Base-by-base conservation (phyloP, 2,113 vertebrate genomes). In the Prunella himalayana region DNA sequence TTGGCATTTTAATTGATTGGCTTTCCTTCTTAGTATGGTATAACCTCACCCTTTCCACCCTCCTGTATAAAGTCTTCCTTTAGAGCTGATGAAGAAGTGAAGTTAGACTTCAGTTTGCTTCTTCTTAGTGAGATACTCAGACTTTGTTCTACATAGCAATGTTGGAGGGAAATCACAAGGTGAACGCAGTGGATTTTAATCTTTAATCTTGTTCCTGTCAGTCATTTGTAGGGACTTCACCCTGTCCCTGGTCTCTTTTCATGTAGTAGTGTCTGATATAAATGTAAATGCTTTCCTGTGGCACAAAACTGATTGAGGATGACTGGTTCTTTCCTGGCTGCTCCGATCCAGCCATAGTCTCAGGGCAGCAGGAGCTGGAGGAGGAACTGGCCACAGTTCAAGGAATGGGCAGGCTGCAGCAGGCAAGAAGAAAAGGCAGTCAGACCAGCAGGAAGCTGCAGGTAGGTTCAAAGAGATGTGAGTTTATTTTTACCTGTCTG, bases 281-380 rank as follows among this genome's bases (percentile, higher is more conserved):
- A 94, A 92, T 96, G 94, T 96, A 94, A 95, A 84, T 97, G 95
- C 94, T 98, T 97, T 97, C 99, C 98, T 99, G 99, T 99, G 99
- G 99, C 99, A 99, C 99, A 99, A 99, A 99, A 99, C 99, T 99
- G 99, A 99, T 99, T 98, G 99, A 99, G 99, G 99, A 99, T 99
- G 99, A 99, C 99, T 99, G 99, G 99, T 99, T 99, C 99, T 99
- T 99, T 99, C 99, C 99, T 98, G 99, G 99, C 99, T 99, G 98
- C 99, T 99, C 99, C 97, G 98, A 99, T 99, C 98, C 99, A 99
- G 99, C 98, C 96, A 97, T 99, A 97, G 99, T 98, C 98, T 98
- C 98, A 97, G 98, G 98, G 98, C 99, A 99, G 98, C 98, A 98
- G 98, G 99, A 99, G 98, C 97, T 99, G 98, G 99, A 99, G 99